phyloP scores from a whole-genome alignment of 1,140 invertebrate genomes.

The Dufourea novaeangliae region DNA sequence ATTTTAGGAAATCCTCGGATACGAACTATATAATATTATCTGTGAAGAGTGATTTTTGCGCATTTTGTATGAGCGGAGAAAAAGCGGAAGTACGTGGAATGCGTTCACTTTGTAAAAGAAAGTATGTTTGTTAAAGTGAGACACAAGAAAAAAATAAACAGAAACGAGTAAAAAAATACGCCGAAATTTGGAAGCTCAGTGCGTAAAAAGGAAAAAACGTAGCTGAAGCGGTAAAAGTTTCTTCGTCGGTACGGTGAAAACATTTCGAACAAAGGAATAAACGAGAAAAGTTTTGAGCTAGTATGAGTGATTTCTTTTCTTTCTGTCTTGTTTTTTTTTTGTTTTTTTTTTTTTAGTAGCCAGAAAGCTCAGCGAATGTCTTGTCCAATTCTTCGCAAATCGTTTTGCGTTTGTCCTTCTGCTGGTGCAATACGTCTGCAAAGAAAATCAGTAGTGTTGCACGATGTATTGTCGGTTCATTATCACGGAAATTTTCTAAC shows the following conservation, averaged over 20 bases:
- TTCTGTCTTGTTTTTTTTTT: conserved; percentile 19
- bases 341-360: conserved; percentile 85
- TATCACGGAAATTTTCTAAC: conserved; percentile 12
- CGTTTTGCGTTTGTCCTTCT: conserved; percentile 98
- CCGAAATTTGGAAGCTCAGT: conserved; percentile 32
- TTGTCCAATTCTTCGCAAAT: conserved; percentile 99
- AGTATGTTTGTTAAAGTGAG: neutral
- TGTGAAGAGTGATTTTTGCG: neutral
- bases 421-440: conserved; percentile 95
- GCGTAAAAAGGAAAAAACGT: neutral
- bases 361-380: conserved; percentile 94
- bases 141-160: neutral
- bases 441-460: conserved; percentile 77
- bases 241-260: conserved; percentile 9
- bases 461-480: conserved; percentile 17
- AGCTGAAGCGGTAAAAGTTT: conserved; percentile 43
- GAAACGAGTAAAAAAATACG: neutral
- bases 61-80: neutral
- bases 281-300: conserved; percentile 28
- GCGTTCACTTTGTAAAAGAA: neutral
- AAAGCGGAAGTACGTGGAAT: neutral
- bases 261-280: conserved; percentile 33
- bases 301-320: conserved; percentile 49
- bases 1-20: neutral
- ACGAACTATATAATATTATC: no score